Base-by-base conservation (phyloP, 2,888 invertebrate species). In the Netelia virgata region DNA sequence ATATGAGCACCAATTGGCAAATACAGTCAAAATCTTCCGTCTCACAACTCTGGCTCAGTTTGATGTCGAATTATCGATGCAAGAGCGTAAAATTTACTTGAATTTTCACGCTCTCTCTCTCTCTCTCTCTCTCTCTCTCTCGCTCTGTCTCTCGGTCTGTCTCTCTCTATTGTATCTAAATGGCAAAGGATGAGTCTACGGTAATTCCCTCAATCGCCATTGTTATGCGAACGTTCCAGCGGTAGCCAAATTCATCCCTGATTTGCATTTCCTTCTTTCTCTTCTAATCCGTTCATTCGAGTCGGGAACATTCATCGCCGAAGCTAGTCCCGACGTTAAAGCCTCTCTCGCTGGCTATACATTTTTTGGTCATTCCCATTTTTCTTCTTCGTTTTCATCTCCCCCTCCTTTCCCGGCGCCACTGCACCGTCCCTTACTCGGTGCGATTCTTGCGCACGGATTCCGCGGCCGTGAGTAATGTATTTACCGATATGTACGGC, bases 21-120 rank as follows among this genome's bases (percentile, higher is more conserved):
- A 64, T 70, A 73, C 57, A 47, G 28, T 80, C 50, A 47, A 73
- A 53, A 80, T 20, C 47, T 61, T 50, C 68, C 36, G 23, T 68
- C 66, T 82, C 20, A 68, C 28, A 8, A 28, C 11, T 16, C 73
- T 53, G 20, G 43, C 70, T n/a, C 36, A 5, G 50, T 18, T 50
- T 63, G 72, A 55, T 80, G 74, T 70, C 78, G 82, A 88, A 86
- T 86, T 87, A 87, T 87, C 85, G 86, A 87, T 81, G 79, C 82
- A 74, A 88, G 68, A 61, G 68, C 8, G 47, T 16, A 36, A 69
- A 75, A 74, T 73, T 47, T 69, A 74, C 74, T 74, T 61, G 68
- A 20, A 69, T 74, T 64, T 78, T 78, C 61, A 28, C 50, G 28
- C 41, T 63, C 20, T 16, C 23, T 41, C 18, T 70, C 53, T 68